Conservation (phyloP, 2,888 invertebrate genomes). For the Drosophila mayaguana region DNA sequence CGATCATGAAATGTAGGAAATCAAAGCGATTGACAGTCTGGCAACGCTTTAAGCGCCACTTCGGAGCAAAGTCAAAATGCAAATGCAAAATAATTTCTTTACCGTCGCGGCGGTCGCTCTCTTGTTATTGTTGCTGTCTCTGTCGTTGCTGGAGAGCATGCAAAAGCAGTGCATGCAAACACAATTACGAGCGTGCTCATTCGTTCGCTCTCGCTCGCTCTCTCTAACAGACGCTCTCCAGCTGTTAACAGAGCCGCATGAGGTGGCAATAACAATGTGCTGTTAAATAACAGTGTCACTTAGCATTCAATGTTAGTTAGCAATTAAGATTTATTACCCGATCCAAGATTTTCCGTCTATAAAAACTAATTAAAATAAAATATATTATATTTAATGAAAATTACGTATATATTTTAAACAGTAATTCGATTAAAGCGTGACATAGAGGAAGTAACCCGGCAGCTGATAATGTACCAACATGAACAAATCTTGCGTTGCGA, state of each 20-base stretch:
- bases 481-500: slow-evolving; percentile 21
- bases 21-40: slow-evolving; percentile 37
- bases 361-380: neutral
- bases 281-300: slow-evolving; percentile 39
- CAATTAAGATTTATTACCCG: slow-evolving; percentile 2
- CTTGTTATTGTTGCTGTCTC: slow-evolving; percentile 53
- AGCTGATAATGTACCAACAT: slow-evolving; percentile 41
- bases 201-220: neutral
- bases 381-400: slow-evolving; percentile 3
- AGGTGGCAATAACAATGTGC: slow-evolving; percentile 31
- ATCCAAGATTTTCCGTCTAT: neutral
- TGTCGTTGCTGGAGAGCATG: slow-evolving; percentile 38
- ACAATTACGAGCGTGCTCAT: slow-evolving; percentile 1
- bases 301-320: slow-evolving; percentile 6
- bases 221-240: slow-evolving; percentile 20
- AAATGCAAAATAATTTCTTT: slow-evolving; percentile 29
- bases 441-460: slow-evolving; percentile 8
- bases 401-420: slow-evolving; percentile 10
- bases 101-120: slow-evolving; percentile 23
- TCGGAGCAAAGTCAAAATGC: slow-evolving; percentile 31
- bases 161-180: slow-evolving; percentile 29
- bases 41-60: slow-evolving; percentile 56
- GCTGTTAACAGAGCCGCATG: slow-evolving; percentile 64
- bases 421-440: slow-evolving; percentile 15
- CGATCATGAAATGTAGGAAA: slow-evolving; percentile 30